Evolutionary conservation across 2,113 vertebrate species (phyloP).

Genomic region (Gyps fulvus): DNA sequence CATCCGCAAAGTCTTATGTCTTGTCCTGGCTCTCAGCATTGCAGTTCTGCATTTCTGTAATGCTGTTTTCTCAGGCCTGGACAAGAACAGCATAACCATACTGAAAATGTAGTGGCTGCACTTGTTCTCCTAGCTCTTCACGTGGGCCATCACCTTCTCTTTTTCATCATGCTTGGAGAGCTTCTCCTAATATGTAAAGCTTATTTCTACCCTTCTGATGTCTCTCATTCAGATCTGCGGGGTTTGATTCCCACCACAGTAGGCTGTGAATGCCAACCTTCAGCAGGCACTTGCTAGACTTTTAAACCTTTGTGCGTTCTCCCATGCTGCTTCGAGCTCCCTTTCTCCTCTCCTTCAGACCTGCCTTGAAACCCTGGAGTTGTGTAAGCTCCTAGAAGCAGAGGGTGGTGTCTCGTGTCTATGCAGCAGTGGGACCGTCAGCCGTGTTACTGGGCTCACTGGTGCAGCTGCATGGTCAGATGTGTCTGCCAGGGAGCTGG

Average conservation of each 20-base stretch:
- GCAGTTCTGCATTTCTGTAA: background rate
- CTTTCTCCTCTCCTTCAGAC: background rate
- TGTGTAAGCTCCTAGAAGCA: background rate
- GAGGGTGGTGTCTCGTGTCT: background rate
- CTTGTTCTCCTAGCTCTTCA: background rate
- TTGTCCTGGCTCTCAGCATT: background rate
- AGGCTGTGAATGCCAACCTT: background rate
- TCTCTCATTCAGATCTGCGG: background rate
- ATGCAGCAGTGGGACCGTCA: background rate
- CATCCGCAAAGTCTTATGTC: background rate
- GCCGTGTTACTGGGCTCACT: background rate
- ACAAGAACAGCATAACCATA: accelerated
- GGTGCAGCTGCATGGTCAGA: background rate
- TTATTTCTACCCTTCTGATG: background rate
- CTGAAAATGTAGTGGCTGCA: background rate
- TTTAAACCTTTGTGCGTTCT: background rate
- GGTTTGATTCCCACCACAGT: background rate
- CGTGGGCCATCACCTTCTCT: background rate
- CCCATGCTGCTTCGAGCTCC: accelerated
- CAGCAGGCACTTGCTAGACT: background rate
- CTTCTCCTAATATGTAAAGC: background rate
- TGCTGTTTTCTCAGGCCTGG: background rate
- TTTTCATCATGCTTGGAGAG: background rate
- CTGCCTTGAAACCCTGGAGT: background rate
- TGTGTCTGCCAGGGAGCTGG: background rate